phyloP scores from a whole-genome alignment of 2,113 vertebrate genomes.

The Recurvirostra avosetta region DNA sequence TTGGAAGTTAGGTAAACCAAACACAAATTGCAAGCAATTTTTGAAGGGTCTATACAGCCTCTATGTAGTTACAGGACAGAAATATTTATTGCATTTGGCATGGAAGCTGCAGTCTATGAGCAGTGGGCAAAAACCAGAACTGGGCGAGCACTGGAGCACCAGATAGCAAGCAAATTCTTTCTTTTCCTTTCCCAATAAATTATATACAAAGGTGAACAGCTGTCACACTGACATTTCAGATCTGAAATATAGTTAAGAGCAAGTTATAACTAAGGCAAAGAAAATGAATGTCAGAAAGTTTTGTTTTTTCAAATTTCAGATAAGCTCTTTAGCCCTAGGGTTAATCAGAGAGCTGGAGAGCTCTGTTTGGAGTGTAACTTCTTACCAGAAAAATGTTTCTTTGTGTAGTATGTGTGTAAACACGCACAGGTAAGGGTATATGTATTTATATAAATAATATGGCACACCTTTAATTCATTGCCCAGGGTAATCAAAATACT shows the following conservation, averaged over 20 bases:
- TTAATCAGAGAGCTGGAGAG: constrained; percentile 36
- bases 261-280: constrained; percentile 78
- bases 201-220: constrained; percentile 72
- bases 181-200: constrained; percentile 76
- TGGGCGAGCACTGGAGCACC: constrained; percentile 34
- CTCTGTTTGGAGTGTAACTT: constrained; percentile 45
- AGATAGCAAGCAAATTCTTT: constrained; percentile 49
- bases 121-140: not conserved
- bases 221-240: constrained; percentile 79
- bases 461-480: constrained; percentile 49
- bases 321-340: constrained; percentile 78
- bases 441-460: constrained; percentile 41
- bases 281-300: constrained; percentile 74
- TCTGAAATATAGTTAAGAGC: constrained; percentile 79
- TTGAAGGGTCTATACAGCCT: not conserved
- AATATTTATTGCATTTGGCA: constrained; percentile 53
- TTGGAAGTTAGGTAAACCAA: constrained; percentile 40
- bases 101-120: constrained; percentile 14
- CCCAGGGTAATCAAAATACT: constrained; percentile 34
- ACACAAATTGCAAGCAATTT: constrained; percentile 20
- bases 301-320: constrained; percentile 75
- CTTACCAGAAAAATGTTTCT: constrained; percentile 61
- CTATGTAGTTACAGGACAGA: not conserved
- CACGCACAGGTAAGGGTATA: constrained; percentile 43
- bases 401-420: constrained; percentile 59